These are phyloP conservation scores for Acanthococcus lagerstroemiae DNA, from an alignment of 2,888 invertebrate genomes.

Conservation along the genomic window DNA sequence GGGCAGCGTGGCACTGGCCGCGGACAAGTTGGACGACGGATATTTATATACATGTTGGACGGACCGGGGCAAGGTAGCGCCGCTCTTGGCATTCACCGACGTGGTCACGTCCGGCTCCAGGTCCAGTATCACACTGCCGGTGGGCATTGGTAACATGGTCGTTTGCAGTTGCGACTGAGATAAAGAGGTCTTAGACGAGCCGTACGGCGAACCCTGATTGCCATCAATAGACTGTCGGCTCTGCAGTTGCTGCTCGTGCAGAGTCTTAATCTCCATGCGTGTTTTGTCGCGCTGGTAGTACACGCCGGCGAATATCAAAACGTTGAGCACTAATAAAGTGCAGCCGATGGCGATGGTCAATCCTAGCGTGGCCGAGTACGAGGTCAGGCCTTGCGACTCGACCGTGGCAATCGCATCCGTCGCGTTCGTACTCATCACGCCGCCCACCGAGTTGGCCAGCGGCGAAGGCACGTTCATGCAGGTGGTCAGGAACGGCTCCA, in stretches of 20 bases:
- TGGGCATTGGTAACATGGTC: neutral
- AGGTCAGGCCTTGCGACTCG: constrained; percentile 29
- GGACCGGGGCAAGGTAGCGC: constrained; percentile 4
- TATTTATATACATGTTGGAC: constrained; percentile 12
- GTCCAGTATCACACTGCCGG: constrained; percentile 13
- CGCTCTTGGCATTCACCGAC: constrained; percentile 1
- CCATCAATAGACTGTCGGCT: constrained; percentile 3
- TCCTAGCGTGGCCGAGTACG: constrained; percentile 61
- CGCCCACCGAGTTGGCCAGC: neutral
- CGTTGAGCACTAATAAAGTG: constrained; percentile 67
- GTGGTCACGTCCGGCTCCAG: constrained; percentile 3
- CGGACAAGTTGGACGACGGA: neutral
- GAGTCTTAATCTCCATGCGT: constrained; percentile 48
- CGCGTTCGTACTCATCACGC: neutral
- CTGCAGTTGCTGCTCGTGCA: constrained; percentile 24
- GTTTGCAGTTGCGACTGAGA: neutral
- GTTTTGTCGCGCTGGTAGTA: constrained; percentile 73
- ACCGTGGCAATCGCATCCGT: constrained; percentile 12
- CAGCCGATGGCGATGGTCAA: constrained; percentile 74
- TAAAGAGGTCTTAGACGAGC: constrained; percentile 1
- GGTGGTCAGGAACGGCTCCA: constrained; percentile 59
- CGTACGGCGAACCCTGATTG: constrained; percentile 10
- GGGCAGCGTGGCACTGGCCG: constrained; percentile 9
- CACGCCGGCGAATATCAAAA: constrained; percentile 72
- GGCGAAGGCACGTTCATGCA: constrained; percentile 52